These are phyloP conservation scores for Brachionus plicatilis DNA, from an alignment of 1,140 invertebrate species.

Conservation along the genomic window DNA sequence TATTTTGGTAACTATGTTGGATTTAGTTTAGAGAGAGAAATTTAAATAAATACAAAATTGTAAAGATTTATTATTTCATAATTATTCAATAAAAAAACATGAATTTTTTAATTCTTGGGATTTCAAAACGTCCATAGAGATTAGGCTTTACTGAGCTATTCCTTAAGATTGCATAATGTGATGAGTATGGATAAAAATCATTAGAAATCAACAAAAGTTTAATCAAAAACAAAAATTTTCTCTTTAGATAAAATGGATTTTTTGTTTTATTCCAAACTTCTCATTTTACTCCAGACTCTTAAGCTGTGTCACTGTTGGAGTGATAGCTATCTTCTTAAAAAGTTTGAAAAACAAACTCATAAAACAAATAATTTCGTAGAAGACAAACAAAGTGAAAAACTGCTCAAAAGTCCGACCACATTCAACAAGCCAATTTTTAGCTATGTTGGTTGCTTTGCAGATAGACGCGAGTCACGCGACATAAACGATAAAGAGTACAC, in stretches of 20 bases:
- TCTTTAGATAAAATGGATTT: not conserved
- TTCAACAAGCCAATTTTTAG: constrained; percentile 35
- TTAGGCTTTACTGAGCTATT: not conserved
- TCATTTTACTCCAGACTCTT: not conserved
- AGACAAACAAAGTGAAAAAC: not conserved
- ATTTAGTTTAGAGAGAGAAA: not conserved
- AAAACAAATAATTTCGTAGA: not conserved
- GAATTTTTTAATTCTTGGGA: not conserved
- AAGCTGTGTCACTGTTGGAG: not conserved
- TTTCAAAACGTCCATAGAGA: not conserved
- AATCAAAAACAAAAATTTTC: not conserved
- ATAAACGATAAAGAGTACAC: constrained; percentile 26
- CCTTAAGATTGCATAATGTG: not conserved
- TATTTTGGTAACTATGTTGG: not conserved
- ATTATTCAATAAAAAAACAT: not conserved
- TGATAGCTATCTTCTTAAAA: not conserved
- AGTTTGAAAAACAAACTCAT: not conserved
- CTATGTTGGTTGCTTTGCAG: constrained; percentile 21
- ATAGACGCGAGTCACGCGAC: constrained; percentile 19
- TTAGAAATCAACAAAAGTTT: not conserved
- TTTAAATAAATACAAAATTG: not conserved
- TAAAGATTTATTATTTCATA: not conserved
- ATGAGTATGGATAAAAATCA: not conserved
- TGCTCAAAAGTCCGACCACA: not conserved
- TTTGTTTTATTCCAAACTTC: not conserved